These are phyloP conservation scores for Glossophaga mutica DNA, from an alignment of 2,797 vertebrate genomes.

Conservation along the genomic window DNA sequence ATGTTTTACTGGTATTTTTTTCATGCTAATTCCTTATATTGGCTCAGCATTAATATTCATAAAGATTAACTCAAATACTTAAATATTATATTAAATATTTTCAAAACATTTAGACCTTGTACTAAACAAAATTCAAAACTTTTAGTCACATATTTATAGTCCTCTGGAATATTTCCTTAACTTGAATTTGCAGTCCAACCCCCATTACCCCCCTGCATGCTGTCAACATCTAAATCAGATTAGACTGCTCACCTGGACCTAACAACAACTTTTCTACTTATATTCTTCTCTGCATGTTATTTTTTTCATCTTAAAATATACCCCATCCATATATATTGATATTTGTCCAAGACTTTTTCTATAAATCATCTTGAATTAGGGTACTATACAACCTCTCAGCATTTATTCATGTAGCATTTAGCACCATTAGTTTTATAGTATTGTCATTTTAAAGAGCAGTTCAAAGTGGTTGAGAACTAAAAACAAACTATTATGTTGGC, in stretches of 20 bases:
- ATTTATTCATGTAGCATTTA: neutral
- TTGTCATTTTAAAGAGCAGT: neutral
- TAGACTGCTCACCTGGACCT: neutral
- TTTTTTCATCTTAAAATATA: neutral
- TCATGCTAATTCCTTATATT: neutral
- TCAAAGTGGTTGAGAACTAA: neutral
- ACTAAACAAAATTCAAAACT: neutral
- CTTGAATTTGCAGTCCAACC: neutral
- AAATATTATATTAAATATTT: neutral
- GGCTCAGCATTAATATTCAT: neutral
- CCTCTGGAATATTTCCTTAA: neutral
- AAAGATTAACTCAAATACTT: neutral
- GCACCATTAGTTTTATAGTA: neutral
- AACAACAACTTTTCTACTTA: neutral
- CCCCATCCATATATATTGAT: neutral
- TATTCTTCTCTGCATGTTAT: neutral
- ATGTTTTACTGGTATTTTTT: neutral
- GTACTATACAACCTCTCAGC: neutral
- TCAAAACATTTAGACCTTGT: neutral
- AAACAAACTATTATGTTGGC: neutral
- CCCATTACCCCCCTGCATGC: rapidly evolving
- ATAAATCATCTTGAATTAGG: neutral
- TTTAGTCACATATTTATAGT: neutral
- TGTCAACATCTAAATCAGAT: neutral
- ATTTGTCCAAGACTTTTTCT: neutral